Base-by-base conservation (phyloP, 2,113 vertebrate genomes). In the Thamnaconus septentrionalis region DNA sequence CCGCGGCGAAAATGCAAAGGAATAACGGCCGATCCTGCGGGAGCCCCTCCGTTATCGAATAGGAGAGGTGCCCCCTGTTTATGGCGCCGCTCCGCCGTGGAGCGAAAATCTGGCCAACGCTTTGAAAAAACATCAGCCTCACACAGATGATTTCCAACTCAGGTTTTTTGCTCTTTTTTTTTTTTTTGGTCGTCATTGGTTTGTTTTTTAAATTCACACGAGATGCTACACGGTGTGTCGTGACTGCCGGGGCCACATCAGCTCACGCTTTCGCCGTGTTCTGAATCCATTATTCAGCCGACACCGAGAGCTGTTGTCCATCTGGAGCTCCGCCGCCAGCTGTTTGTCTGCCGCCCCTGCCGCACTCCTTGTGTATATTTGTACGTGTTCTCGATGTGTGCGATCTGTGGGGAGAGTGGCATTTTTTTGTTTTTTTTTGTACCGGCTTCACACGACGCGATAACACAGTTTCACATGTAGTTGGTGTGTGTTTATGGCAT, bases 1-100 rank as follows among this genome's bases (percentile, higher is more conserved):
- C 18, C 95, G 95, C 91, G 90, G 95, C 57, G 93, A 97, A 46
- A 96, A 98, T 94, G 94, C 95, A 93, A 71, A 94, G 94, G 93
- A 95, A 96, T 98, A 97, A 98, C 94, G 93, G 94, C 85, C 87
- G 89, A 90, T 92, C 93, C 93, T 93, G 91, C 91, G 93, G 89
- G 90, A 92, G 95, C 93, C 94, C 94, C 94, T 97, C 94, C 88
- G 92, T 95, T 95, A 94, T 94, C 91, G 91, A 91, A 91, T 88
- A 90, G 91, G 91, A 83, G 82, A 85, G 83, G 80, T 83, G 84
- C 78, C 80, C 81, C 76, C 73, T 85, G 76, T 86, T 85, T 79
- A 74, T 85, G 80, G 84, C 73, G 44, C 75, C 64, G 56, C 66
- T 82, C 72, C 78, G 80, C 76, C 73, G 64, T 75, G 76, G 60